Base-by-base conservation (phyloP, 2,888 invertebrate genomes). In the Synergus umbraculus region DNA sequence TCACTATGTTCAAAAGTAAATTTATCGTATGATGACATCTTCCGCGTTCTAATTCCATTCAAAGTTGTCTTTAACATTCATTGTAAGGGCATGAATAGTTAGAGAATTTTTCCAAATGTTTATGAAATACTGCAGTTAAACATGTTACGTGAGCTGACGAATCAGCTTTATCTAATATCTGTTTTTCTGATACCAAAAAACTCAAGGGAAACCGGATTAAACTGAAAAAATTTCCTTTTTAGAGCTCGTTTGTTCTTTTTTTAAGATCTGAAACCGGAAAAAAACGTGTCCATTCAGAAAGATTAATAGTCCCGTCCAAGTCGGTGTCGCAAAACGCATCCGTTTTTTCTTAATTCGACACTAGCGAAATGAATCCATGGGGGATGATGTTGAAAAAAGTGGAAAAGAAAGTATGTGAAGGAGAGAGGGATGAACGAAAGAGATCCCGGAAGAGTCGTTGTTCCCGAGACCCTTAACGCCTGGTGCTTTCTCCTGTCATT, bases 401-500 rank as follows among this genome's bases (percentile, higher is more conserved):
- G 13, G 15, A 13, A 29, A 43, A 43, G 22, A 46, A 46, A 46
- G 13, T 46, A 22, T 29, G 67, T 44, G 44, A 12, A 22, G 43
- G 43, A 66, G 37, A 65, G 37, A 65, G 65, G 41, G 41, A 65
- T 65, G 65, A 65, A n/a, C 15, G 41, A 65, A 43, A 65, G 41
- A 65, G 37, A 67, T 67, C 67, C 67, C 67, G 46, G 44, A 67
- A 67, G 67, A 67, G 46, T 22, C 44, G 67, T 67, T 67, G 41
- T 65, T 41, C 65, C 37, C 41, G 41, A 43, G 60, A 41, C 76
- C 76, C 79, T 79, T 77, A 69, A 46, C 76, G 66, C 67, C 60
- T 63, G 22, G 37, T n/a, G 76, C 69, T 69, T 79, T 69, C 79
- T 63, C 67, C 29, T 66, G 76, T 76, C 64, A 79, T 79, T 79